These are phyloP conservation scores for Brachyalestes nurse DNA, from an alignment of 2,797 vertebrate species.

Conservation along the genomic window DNA sequence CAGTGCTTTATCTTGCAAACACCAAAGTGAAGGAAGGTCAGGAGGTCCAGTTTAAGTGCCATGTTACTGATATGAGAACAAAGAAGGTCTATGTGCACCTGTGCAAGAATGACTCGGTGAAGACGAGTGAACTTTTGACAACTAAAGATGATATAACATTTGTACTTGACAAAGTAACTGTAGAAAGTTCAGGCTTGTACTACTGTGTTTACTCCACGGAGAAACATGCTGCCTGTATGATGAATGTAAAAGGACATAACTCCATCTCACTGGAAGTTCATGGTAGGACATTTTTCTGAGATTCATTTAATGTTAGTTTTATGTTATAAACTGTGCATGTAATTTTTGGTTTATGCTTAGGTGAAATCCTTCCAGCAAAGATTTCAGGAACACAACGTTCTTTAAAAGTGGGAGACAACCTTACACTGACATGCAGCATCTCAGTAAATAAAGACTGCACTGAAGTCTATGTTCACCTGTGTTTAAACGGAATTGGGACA, in stretches of 20 bases:
- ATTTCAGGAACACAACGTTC: neutral
- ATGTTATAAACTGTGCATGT: neutral
- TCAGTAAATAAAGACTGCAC: neutral
- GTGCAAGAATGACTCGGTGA: neutral
- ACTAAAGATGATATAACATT: neutral
- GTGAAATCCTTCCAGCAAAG: neutral
- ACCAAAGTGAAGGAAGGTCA: neutral
- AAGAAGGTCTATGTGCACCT: neutral
- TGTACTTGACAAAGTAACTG: neutral
- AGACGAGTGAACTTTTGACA: neutral
- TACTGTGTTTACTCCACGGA: neutral
- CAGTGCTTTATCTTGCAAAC: neutral
- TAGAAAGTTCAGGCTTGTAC: neutral
- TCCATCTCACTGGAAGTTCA: neutral
- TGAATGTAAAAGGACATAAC: neutral
- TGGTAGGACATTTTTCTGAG: neutral
- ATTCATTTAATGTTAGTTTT: neutral
- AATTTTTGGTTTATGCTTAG: neutral
- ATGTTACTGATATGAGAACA: neutral
- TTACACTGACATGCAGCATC: slow-evolving; percentile 9
- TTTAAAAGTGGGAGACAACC: neutral
- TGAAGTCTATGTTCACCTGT: slow-evolving; percentile 7
- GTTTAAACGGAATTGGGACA: slow-evolving; percentile 11
- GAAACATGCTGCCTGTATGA: neutral
- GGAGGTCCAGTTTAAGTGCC: neutral